Conservation (phyloP, 2,113 vertebrate species). For the Chaetodon auriga region DNA sequence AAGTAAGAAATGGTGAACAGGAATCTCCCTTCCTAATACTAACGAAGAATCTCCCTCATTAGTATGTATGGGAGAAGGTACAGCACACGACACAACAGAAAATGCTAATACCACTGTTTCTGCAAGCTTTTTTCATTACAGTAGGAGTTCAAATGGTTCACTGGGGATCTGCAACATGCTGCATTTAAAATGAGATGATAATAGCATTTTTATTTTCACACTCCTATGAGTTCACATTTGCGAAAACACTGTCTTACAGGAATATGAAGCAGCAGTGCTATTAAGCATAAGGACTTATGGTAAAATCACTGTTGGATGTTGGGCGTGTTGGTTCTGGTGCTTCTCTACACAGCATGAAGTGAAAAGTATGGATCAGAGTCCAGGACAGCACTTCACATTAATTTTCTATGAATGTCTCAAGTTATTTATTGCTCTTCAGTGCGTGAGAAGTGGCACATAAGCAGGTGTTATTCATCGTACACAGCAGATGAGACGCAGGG, state of each 20-base stretch:
- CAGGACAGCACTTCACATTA: not conserved
- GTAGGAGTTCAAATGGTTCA: slow-evolving; percentile 14
- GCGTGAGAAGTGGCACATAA: not conserved
- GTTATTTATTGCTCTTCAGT: not conserved
- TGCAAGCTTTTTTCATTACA: not conserved
- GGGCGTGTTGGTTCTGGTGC: not conserved
- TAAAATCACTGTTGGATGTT: not conserved
- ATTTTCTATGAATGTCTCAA: not conserved
- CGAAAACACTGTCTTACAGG: not conserved
- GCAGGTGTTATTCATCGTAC: not conserved
- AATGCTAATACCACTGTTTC: slow-evolving; percentile 9
- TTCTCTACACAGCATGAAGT: not conserved
- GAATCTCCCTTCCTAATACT: not conserved
- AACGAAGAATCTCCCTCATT: not conserved
- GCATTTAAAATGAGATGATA: slow-evolving; percentile 22
- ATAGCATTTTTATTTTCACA: slow-evolving; percentile 11
- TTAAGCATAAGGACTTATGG: not conserved
- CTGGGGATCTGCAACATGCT: slow-evolving; percentile 13
- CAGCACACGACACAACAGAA: not conserved
- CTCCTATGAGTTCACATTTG: slow-evolving; percentile 9
- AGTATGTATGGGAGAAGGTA: not conserved
- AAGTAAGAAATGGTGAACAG: not conserved
- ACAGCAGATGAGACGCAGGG: not conserved
- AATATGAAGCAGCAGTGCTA: not conserved
- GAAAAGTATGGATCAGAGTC: not conserved